Evolutionary conservation across 2,113 vertebrate genomes (phyloP).

Genomic region (Alligator mississippiensis): DNA sequence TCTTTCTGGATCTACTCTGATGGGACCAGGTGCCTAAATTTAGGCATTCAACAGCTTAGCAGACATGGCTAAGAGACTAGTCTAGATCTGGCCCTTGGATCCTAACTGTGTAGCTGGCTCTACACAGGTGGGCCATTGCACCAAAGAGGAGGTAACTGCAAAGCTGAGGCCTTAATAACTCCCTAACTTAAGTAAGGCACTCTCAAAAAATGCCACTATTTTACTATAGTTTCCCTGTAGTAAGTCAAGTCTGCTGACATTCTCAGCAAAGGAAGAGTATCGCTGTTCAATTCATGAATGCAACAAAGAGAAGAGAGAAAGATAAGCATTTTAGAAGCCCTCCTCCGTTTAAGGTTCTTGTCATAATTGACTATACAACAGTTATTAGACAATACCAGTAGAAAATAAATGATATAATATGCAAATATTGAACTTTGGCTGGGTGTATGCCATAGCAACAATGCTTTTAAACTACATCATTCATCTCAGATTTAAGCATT

Average conservation of each 20-base stretch:
- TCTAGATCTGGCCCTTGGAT: background rate
- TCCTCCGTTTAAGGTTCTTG: background rate
- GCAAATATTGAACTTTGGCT: background rate
- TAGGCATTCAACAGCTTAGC: too few species aligned
- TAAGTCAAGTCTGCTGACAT: slow-evolving; percentile 22
- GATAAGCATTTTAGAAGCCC: background rate
- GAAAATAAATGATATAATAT: background rate
- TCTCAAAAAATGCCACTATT: background rate
- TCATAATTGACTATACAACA: background rate
- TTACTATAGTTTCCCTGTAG: slow-evolving; percentile 1
- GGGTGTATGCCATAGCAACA: background rate
- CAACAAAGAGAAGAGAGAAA: background rate
- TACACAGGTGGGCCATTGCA: background rate
- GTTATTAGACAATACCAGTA: background rate
- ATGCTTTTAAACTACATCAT: background rate
- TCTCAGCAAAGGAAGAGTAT: background rate
- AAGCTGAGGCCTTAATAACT: slow-evolving; percentile 13
- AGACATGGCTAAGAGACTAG: background rate
- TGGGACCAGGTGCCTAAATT: too few species aligned
- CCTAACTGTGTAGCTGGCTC: background rate
- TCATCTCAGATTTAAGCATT: background rate
- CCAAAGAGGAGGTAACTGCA: background rate
- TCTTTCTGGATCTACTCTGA: too few species aligned
- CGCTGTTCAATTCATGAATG: background rate
- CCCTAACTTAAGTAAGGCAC: background rate